phyloP scores from a whole-genome alignment of 1,140 invertebrate genomes.

The Hypothenemus hampei region DNA sequence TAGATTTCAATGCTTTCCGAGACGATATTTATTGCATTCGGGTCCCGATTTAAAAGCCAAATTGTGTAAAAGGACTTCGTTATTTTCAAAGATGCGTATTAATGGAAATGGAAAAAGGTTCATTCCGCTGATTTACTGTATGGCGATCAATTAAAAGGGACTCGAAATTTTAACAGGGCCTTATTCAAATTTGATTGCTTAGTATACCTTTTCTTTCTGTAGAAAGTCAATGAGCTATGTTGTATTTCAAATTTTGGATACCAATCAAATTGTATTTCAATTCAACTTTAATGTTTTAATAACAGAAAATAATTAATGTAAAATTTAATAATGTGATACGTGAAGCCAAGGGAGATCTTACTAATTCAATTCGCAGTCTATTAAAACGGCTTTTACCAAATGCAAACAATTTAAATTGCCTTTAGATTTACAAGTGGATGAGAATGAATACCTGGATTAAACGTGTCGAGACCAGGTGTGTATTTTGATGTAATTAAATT shows the following conservation, averaged over 20 bases:
- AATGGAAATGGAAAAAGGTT: constrained; percentile 16
- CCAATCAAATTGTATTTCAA: too few species aligned
- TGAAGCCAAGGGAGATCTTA: too few species aligned
- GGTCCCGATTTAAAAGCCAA: constrained; percentile 20
- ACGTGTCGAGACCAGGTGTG: constrained; percentile 9
- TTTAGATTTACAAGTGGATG: constrained; percentile 17
- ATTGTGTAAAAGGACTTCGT: constrained; percentile 21
- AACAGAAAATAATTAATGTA: too few species aligned
- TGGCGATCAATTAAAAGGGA: constrained; percentile 6
- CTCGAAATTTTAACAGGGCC: too few species aligned
- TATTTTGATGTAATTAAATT: constrained; percentile 20
- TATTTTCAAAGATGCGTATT: constrained; percentile 20
- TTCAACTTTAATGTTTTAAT: too few species aligned
- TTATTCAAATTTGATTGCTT: too few species aligned
- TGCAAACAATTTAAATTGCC: constrained; percentile 21
- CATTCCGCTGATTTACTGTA: constrained; percentile 3
- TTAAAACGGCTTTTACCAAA: constrained; percentile 18
- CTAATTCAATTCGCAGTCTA: constrained; percentile 9
- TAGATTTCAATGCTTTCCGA: constrained; percentile 18
- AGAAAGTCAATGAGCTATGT: too few species aligned
- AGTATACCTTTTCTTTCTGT: too few species aligned
- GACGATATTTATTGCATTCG: constrained; percentile 21
- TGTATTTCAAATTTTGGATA: too few species aligned
- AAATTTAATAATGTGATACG: too few species aligned
- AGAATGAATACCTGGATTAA: constrained; percentile 17